A percentile compares a stretch with the other conserved stretches of the same genome.
phyloP scores from a whole-genome alignment of 1,140 invertebrate species.

The Cotesia glomerata region DNA sequence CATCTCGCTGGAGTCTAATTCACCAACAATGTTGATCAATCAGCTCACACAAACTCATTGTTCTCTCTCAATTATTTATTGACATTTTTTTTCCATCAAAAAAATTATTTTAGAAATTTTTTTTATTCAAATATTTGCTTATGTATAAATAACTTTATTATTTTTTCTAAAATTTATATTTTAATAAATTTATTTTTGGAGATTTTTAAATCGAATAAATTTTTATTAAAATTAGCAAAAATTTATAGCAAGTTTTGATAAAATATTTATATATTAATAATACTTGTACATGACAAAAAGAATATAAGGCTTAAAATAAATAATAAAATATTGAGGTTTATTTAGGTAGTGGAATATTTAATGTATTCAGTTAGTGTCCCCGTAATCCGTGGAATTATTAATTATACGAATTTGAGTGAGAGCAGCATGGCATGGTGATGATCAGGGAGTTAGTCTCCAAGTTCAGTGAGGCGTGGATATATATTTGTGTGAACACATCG shows the following conservation, averaged over 20 bases:
- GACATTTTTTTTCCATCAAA: not conserved
- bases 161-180: not conserved
- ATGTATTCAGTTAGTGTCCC: not conserved
- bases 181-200: too few relatives aligned
- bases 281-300: not conserved
- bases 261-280: too few relatives aligned
- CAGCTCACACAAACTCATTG: conserved; percentile 45
- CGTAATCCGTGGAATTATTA: not conserved
- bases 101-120: not conserved
- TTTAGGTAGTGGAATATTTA: not conserved
- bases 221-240: not conserved
- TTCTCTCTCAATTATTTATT: conserved; percentile 15
- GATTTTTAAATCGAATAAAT: not conserved
- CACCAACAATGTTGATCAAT: conserved; percentile 63
- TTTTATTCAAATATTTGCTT: not conserved
- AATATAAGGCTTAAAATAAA: not conserved
- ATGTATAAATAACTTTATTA: not conserved
- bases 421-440: conserved; percentile 1
- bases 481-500: not conserved
- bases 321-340: not conserved
- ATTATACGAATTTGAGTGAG: not conserved
- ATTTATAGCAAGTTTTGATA: not conserved
- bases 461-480: not conserved
- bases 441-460: not conserved
- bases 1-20: conserved; percentile 62